Evolutionary conservation across 2,797 vertebrate species (phyloP), one percentile per base, ranked within the genome.

Genomic region (Neosilurus hyrtlii): DNA sequence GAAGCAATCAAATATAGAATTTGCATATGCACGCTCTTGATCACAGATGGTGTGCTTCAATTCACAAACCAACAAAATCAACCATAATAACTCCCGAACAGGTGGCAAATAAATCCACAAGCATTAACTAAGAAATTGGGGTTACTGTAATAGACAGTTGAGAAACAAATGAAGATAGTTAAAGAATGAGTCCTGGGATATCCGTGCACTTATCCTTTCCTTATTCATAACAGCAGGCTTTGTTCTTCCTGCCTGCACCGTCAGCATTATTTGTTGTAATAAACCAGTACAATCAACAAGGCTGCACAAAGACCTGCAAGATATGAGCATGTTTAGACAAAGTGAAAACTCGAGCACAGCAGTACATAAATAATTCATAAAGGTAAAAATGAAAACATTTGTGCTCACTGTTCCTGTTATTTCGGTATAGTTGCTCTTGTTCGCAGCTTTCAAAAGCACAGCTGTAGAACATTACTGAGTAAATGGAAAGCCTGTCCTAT

Each of bases 281-380:
- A 16, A 76, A 76, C 18, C 26, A 18, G 59, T 65, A 11, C 61
- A 52, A 20, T 78, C 61, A 51, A 26, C n/a, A 51, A 51, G 18
- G 15, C 9, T 26, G 14, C 62, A 18, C 59, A 78, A 65, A 51
- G 24, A 65, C 37, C 61, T 26, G 43, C 15, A 65, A 18, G 59
- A 78, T 51, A 63, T 63, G 14, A 78, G 18, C 59, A 78, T 22
- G 26, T 62, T 62, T 78, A 26, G 37, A 37, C 8, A 26, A 76
- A 76, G 74, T 57, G 15, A 35, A 43, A 78, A 51, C 22, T n/a
- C 11, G 57, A 24, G 11, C 74, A 24, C 35, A 61, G 74, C 59
- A 52, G n/a, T 78, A 9, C 51, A 52, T 78, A 65, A 78, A 78
- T 65, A 65, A 78, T 30, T 65, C 76, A 63, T 57, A 30, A 52